Base-by-base conservation (phyloP, 2,113 vertebrate genomes). In the Syngnathus typhle region DNA sequence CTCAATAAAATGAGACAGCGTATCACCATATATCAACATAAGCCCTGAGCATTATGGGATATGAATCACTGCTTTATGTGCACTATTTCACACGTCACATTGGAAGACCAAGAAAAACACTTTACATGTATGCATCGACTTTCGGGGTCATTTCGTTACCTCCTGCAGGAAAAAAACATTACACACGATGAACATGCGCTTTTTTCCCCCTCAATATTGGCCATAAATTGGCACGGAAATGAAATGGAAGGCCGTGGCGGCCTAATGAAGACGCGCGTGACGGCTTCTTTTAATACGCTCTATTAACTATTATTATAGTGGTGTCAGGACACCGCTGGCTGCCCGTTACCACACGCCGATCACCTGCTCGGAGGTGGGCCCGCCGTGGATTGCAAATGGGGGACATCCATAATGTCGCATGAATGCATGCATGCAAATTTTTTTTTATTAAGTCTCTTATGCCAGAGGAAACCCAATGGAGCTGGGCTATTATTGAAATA, bases 201-300 rank as follows among this genome's bases (percentile, higher is more conserved):
- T 43, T 23, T 94, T 93, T 21, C 19, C 23, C 27, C 27, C 93
- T 93, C 94, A 95, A 95, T 98, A 99, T 97, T 98, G 98, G 95
- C 95, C 96, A 95, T 98, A 96, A 98, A 98, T 98, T 95, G 95
- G 36, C 93, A 94, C 94, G 96, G 95, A 96, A 98, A 97, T 98
- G 95, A 97, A 99, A 98, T 96, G 94, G 95, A 95, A 32, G 91
- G 91, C 90, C 91, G 94, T 93, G 94, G 94, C 94, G 86, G 87
- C 90, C 94, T 97, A 96, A 98, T 98, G 97, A 96, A 96, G 93
- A 93, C 93, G 91, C 92, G 55, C 55, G 55, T 58, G 55, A 58
- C 55, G 55, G 27, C 55, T 91, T 93, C 93, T 88, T 80, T 87
- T 78, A 89, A 92, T 90, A 94, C 90, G 94, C 92, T 92, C 95